A percentile compares a stretch with the other conserved stretches of the same genome.
These are phyloP conservation scores for Chitala chitala DNA, from an alignment of 2,113 vertebrate genomes.

Conservation along the genomic window DNA sequence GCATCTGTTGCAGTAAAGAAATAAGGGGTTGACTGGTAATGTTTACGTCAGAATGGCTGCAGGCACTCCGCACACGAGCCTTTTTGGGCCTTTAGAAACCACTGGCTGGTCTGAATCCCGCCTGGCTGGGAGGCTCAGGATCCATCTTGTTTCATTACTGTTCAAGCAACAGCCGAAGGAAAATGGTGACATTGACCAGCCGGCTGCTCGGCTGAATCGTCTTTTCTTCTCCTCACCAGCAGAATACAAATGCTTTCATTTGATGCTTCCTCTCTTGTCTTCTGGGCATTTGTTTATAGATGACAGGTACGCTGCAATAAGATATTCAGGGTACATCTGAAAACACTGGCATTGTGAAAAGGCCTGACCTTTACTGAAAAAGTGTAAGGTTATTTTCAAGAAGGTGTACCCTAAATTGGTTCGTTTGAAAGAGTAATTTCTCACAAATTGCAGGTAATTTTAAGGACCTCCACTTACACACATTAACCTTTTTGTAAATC, in stretches of 20 bases:
- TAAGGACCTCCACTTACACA: too few species aligned
- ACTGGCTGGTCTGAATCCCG: not conserved
- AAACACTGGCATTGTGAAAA: too few species aligned
- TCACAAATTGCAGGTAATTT: too few species aligned
- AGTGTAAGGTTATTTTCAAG: too few species aligned
- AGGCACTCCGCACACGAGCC: too few species aligned
- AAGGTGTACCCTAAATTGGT: too few species aligned
- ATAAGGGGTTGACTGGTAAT: not conserved
- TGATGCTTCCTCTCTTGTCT: constrained; percentile 15
- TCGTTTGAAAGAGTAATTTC: too few species aligned
- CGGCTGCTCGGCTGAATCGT: constrained; percentile 18
- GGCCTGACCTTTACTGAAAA: too few species aligned
- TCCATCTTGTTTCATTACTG: constrained; percentile 32
- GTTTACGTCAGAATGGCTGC: too few species aligned
- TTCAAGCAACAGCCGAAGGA: constrained; percentile 23
- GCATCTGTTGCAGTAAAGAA: constrained; percentile 3
- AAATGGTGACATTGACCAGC: constrained; percentile 33
- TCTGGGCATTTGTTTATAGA: constrained; percentile 6
- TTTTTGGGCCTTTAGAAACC: not conserved
- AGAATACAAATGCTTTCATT: constrained; percentile 24
- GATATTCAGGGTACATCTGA: too few species aligned
- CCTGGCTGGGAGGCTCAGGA: constrained; percentile 23
- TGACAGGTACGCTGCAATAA: not conserved
- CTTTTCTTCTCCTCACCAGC: constrained; percentile 11
- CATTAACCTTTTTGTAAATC: too few species aligned